Percentiles rank a stretch among this genome's conserved stretches.
Evolutionary conservation across 2,888 invertebrate species (phyloP).

Genomic region (Agapostemon virescens): DNA sequence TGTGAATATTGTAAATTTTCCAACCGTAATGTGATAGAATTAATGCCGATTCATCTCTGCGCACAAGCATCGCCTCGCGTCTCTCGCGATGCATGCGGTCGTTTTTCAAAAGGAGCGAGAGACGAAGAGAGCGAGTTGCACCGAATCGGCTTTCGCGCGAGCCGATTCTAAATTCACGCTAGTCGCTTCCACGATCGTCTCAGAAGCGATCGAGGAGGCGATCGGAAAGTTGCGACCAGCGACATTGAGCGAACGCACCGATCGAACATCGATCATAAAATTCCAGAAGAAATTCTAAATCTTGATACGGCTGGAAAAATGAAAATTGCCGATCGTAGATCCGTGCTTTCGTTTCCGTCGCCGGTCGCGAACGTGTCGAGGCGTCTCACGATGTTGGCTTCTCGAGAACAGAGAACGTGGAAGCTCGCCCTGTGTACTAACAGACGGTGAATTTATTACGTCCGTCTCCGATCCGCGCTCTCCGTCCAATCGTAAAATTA

Average conservation of each 20-base stretch:
- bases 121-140: conserved; percentile 28
- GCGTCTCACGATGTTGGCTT: not conserved
- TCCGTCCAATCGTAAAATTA: conserved; percentile 43
- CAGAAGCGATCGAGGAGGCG: conserved; percentile 22
- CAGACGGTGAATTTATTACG: conserved; percentile 40
- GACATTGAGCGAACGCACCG: no score
- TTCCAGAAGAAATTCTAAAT: no score
- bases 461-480: conserved; percentile 26
- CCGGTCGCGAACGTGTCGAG: conserved; percentile 17
- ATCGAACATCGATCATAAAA: no score
- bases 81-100: conserved; percentile 54
- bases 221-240: conserved; percentile 27
- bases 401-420: conserved; percentile 17
- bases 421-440: conserved; percentile 34
- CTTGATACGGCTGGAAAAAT: not conserved
- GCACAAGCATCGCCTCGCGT: conserved; percentile 20
- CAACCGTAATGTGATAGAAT: conserved; percentile 5
- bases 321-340: not conserved
- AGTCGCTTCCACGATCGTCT: conserved; percentile 31
- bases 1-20: not conserved
- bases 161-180: conserved; percentile 5
- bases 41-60: conserved; percentile 22
- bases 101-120: conserved; percentile 24
- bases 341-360: conserved; percentile 1
- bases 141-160: conserved; percentile 37